phyloP scores from a whole-genome alignment of 1,140 invertebrate species.

The Solen grandis region DNA sequence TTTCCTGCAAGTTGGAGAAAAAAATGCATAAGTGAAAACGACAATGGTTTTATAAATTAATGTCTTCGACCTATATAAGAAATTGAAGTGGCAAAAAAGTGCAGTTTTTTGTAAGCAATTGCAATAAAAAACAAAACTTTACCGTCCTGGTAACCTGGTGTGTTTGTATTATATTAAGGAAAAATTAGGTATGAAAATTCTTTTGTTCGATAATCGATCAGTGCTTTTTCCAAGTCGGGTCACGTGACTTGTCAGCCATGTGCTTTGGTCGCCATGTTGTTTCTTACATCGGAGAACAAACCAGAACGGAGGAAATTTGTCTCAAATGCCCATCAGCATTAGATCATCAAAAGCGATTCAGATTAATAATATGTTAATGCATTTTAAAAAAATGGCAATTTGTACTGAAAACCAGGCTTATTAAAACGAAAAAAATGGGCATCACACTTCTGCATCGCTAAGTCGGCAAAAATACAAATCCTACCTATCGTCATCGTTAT shows the following conservation, averaged over 20 bases:
- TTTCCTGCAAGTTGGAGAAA: slow-evolving; percentile 92
- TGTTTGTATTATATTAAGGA: not conserved
- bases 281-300: not conserved
- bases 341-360: not conserved
- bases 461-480: not conserved
- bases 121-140: not conserved
- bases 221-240: no score
- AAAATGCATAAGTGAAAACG: no score
- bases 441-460: not conserved
- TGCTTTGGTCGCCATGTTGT: no score
- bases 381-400: not conserved
- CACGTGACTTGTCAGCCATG: no score
- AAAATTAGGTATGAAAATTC: not conserved
- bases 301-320: not conserved
- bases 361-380: not conserved
- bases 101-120: not conserved
- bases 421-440: not conserved
- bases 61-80: not conserved
- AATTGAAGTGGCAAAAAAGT: not conserved
- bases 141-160: not conserved
- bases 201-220: no score
- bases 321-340: not conserved
- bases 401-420: not conserved
- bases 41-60: slow-evolving; percentile 7
- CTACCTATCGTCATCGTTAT: slow-evolving; percentile 37